Conservation (phyloP, 2,113 vertebrate genomes). For the Prunella himalayana region DNA sequence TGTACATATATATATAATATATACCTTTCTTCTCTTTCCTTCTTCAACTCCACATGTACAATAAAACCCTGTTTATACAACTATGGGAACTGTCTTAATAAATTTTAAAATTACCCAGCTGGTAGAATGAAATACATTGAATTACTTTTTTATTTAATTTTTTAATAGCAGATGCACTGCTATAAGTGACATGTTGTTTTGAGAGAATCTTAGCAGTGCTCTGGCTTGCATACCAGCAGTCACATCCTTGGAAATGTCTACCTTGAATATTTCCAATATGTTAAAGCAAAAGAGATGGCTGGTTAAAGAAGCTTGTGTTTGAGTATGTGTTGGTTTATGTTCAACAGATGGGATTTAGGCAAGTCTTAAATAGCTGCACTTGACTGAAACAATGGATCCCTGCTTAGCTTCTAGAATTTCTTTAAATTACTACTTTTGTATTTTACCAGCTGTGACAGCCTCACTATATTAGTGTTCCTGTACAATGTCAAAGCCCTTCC, state of each 20-base stretch:
- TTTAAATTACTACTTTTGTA: slow-evolving; percentile 15
- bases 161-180: background rate
- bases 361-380: background rate
- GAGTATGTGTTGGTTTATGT: background rate
- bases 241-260: background rate
- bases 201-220: background rate
- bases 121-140: background rate
- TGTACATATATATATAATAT: slow-evolving; percentile 71
- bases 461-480: slow-evolving; percentile 37
- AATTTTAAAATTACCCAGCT: slow-evolving; percentile 6
- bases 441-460: background rate
- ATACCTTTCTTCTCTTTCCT: slow-evolving; percentile 57
- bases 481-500: background rate
- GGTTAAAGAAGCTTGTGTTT: background rate
- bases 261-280: background rate
- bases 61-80: slow-evolving; percentile 72
- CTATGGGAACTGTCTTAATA: slow-evolving; percentile 54
- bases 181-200: background rate
- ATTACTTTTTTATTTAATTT: background rate
- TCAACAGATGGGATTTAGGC: background rate
- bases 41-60: slow-evolving; percentile 61
- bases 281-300: background rate
- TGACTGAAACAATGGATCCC: background rate
- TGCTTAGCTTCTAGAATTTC: background rate
- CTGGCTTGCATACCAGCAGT: background rate